Conservation (phyloP, 2,113 vertebrate species). For the Columbina picui region DNA sequence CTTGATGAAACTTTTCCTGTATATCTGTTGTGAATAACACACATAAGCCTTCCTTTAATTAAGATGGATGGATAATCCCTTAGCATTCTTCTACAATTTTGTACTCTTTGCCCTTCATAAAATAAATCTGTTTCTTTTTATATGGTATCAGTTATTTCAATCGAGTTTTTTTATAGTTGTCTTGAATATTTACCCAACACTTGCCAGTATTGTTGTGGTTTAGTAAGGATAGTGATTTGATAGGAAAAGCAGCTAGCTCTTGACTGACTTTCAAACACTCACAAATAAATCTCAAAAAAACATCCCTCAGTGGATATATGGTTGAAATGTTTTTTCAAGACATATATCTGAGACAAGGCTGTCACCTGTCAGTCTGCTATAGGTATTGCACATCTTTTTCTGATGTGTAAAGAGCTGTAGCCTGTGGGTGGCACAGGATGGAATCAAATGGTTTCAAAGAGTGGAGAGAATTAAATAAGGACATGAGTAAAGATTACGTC, state of each 20-base stretch:
- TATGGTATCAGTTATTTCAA: neutral
- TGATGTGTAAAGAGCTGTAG: neutral
- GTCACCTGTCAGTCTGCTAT: neutral
- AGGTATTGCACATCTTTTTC: neutral
- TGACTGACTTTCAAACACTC: neutral
- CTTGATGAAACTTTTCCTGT: neutral
- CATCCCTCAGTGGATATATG: neutral
- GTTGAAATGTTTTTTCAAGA: neutral
- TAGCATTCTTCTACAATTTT: neutral
- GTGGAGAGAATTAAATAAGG: neutral
- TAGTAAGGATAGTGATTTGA: neutral
- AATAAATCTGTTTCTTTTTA: neutral
- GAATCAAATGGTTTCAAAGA: accelerated
- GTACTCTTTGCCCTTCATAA: neutral
- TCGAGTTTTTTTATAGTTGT: neutral
- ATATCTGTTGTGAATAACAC: neutral
- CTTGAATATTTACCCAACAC: neutral
- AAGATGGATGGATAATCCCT: neutral
- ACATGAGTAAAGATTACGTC: neutral
- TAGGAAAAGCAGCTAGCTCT: neutral
- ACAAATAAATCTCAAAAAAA: neutral
- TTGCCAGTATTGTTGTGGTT: neutral
- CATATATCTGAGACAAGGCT: neutral
- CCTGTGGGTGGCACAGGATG: too few species aligned
- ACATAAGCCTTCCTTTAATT: neutral